phyloP scores from a whole-genome alignment of 1,140 invertebrate genomes.

The Trigoniulus corallinus region DNA sequence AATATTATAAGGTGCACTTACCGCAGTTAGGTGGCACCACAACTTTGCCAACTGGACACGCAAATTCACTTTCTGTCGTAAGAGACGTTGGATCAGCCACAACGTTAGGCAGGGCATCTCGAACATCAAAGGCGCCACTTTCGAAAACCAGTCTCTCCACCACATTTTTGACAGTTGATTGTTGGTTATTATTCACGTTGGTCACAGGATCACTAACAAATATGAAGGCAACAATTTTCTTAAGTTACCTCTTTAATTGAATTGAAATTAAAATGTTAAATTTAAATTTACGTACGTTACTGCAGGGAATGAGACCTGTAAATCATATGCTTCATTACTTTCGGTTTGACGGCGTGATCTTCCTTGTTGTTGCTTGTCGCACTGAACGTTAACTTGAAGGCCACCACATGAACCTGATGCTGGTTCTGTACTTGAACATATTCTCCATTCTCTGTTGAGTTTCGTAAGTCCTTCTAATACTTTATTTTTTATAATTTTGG shows the following conservation, averaged over 20 bases:
- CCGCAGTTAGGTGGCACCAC: slow-evolving; percentile 78
- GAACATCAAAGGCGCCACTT: slow-evolving; percentile 80
- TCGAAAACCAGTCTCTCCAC: slow-evolving; percentile 75
- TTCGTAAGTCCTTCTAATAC: slow-evolving; percentile 72
- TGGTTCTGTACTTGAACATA: slow-evolving; percentile 69
- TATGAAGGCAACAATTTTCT: not conserved
- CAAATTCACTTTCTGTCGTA: slow-evolving; percentile 69
- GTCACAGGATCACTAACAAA: slow-evolving; percentile 66
- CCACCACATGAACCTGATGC: slow-evolving; percentile 48
- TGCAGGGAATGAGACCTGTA: slow-evolving; percentile 77
- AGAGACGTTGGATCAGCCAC: slow-evolving; percentile 80
- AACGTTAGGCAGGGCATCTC: slow-evolving; percentile 83
- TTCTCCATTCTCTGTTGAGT: slow-evolving; percentile 81
- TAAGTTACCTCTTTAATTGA: not conserved
- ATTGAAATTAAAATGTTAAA: not conserved
- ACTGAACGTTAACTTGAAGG: slow-evolving; percentile 72
- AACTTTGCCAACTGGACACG: slow-evolving; percentile 80
- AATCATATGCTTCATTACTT: slow-evolving; percentile 49
- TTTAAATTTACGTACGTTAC: slow-evolving; percentile 56
- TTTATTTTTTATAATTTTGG: slow-evolving; percentile 71
- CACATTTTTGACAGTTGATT: slow-evolving; percentile 60
- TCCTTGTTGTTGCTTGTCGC: slow-evolving; percentile 36
- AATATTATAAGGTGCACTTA: slow-evolving; percentile 25
- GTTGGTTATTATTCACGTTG: slow-evolving; percentile 67
- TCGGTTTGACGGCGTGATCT: slow-evolving; percentile 42